Evolutionary conservation across 2,113 vertebrate genomes (phyloP).

Genomic region (Trochalopteron elliotii): DNA sequence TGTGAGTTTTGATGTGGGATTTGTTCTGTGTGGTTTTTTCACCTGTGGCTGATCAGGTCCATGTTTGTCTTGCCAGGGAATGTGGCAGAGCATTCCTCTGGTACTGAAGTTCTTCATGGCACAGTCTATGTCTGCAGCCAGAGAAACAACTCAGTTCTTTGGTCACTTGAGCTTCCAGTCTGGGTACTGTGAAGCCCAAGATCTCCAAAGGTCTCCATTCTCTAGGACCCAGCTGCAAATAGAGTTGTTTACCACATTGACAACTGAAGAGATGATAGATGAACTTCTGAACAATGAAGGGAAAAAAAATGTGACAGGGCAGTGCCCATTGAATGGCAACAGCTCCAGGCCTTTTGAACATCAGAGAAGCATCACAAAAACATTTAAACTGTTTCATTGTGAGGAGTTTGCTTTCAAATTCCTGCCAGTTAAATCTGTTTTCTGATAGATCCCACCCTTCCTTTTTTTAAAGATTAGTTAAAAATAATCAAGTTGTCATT

Average conservation of each 20-base stretch:
- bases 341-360: neutral
- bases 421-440: conserved; percentile 2
- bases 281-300: conserved; percentile 35
- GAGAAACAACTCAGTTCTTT: neutral
- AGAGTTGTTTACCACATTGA: neutral
- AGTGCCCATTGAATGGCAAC: neutral
- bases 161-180: neutral
- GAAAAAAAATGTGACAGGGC: neutral
- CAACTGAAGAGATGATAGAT: neutral
- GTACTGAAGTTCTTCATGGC: neutral
- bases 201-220: neutral
- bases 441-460: conserved; percentile 7
- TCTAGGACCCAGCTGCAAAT: neutral
- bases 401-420: conserved; percentile 25
- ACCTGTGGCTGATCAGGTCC: neutral
- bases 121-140: neutral
- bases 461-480: neutral
- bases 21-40: neutral
- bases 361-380: neutral
- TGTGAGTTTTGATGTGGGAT: neutral
- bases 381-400: neutral
- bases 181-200: neutral
- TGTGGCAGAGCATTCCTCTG: neutral
- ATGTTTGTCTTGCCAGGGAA: neutral
- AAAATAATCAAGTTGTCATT: conserved; percentile 10